Base-by-base conservation (phyloP, 64 coral and sea anemone genomes). In the Montipora foliosa region DNA sequence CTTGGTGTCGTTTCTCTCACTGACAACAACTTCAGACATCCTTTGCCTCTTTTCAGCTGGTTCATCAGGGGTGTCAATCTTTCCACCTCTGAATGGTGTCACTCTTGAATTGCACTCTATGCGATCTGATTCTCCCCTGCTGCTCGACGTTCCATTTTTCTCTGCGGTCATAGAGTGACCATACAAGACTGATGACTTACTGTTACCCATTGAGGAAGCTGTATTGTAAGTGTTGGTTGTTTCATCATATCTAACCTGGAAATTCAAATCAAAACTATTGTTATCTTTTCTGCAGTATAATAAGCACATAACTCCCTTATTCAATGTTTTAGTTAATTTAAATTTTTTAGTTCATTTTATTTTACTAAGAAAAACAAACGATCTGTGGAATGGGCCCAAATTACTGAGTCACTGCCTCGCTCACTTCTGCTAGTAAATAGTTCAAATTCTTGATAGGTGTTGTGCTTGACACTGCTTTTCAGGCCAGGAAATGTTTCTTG, bases 181-280 rank as follows among this genome's bases (percentile, higher is more conserved):
- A 57, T 90, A 85, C 4, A 84, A 44, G 53, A 11, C 11, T 16
- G 96, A 73, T 6, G 96, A 90, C 86, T 98, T 98, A 10, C 87
- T 89, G 78, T 98, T 98, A 8, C 96, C 96, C 96, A 98, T 98
- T 46, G 89, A 82, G 13, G 92, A 29, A 48, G 92, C 17, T 7
- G 19, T 86, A 47, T 91, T 94, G 20, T 90, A 87, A 25, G 87
- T 22, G 17, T 80, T 76, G 45, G 72, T 70, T 68, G 73, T 88
- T 61, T 98, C 96, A 74, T 98, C 96, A 92, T 92, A 97, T 47
- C 93, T 80, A 83, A 97, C 95, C 95, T 97, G 71, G 11, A 17
- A 62, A 67, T 25, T 29, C 6, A 76, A 57, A 82, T 17, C 67
- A 75, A 88, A 13, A 1, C 8, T 14, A 12, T 64, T 12, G 0